Evolutionary conservation across 2,113 vertebrate genomes (phyloP).

Genomic region (Triplophysa dalaica): DNA sequence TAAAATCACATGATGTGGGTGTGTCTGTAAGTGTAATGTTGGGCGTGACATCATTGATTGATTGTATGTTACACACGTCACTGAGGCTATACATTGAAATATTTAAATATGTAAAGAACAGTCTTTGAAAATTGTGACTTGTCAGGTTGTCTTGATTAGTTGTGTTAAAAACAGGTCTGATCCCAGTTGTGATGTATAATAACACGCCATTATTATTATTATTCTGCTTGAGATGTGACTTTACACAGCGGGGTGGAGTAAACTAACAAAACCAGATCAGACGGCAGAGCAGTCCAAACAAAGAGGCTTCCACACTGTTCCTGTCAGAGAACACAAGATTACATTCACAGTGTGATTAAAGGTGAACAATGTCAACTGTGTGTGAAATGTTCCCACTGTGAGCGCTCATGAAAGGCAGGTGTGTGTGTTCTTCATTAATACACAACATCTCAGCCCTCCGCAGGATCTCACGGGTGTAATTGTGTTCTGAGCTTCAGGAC

Average conservation of each 20-base stretch:
- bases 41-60: too few relatives aligned
- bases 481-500: background rate
- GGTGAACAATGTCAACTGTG: background rate
- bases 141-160: too few relatives aligned
- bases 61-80: too few relatives aligned
- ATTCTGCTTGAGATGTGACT: background rate
- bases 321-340: background rate
- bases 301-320: background rate
- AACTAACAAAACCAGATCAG: background rate
- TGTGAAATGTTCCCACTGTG: slow-evolving; percentile 2
- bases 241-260: slow-evolving; percentile 13
- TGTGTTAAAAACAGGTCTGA: too few relatives aligned
- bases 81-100: too few relatives aligned
- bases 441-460: background rate
- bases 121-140: too few relatives aligned
- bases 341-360: background rate
- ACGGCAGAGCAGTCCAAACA: background rate
- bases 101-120: too few relatives aligned
- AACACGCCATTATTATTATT: too few relatives aligned
- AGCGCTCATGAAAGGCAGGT: background rate
- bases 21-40: too few relatives aligned
- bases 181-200: background rate
- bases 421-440: slow-evolving; percentile 8
- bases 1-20: too few relatives aligned
- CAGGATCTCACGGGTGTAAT: too few relatives aligned